These are phyloP conservation scores for Campopleginae sp. DNA, from an alignment of 2,888 invertebrate species.

Conservation along the genomic window DNA sequence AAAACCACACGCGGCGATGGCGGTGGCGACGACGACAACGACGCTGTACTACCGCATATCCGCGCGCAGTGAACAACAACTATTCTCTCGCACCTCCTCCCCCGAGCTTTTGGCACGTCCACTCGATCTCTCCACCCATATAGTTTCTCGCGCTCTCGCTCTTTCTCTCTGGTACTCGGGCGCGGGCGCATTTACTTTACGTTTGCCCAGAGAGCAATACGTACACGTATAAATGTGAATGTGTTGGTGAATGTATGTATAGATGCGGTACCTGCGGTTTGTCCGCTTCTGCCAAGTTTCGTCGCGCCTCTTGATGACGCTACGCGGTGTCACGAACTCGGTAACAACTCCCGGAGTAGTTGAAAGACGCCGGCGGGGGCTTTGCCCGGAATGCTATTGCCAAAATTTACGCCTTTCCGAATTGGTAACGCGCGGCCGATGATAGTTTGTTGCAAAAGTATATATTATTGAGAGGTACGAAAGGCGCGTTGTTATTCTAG, in stretches of 20 bases:
- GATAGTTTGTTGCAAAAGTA: neutral
- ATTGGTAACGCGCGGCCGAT: constrained; percentile 2
- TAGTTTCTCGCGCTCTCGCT: constrained; percentile 34
- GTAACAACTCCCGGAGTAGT: neutral
- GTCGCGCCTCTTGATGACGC: neutral
- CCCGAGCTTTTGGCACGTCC: constrained; percentile 58
- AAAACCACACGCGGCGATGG: constrained; percentile 55
- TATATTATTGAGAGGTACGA: neutral
- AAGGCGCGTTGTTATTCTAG: neutral
- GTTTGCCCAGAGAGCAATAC: neutral
- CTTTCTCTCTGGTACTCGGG: neutral
- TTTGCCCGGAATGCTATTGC: neutral
- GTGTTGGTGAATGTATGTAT: too few species aligned
- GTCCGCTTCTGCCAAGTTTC: constrained; percentile 44
- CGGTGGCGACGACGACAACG: constrained; percentile 5
- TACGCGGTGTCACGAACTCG: constrained; percentile 5
- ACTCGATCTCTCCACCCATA: constrained; percentile 52
- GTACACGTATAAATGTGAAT: neutral
- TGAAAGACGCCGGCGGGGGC: neutral
- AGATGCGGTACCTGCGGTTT: constrained; percentile 42
- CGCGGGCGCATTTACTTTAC: neutral
- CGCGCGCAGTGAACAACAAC: constrained; percentile 49
- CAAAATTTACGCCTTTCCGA: constrained; percentile 2
- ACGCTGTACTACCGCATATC: constrained; percentile 47
- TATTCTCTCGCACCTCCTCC: constrained; percentile 41